Percentiles rank a stretch among this genome's conserved stretches.
These are phyloP conservation scores for Gymnoscopelus braueri DNA, from an alignment of 2,797 vertebrate species.

Conservation along the genomic window DNA sequence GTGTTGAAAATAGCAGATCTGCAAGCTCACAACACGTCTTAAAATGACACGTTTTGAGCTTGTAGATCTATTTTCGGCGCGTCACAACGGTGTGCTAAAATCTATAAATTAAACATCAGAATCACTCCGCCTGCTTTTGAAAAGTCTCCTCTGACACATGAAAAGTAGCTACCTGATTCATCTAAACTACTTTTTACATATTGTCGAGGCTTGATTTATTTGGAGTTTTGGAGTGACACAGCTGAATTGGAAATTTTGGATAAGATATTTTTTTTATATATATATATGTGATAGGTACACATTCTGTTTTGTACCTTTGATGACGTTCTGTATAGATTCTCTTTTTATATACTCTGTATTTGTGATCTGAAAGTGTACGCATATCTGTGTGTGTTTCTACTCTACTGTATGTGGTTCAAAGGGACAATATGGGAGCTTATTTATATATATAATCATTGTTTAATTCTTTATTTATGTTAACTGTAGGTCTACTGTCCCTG, in stretches of 20 bases:
- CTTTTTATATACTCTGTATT: conserved; percentile 29
- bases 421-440: conserved; percentile 18
- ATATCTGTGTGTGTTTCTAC: conserved; percentile 29
- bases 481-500: conserved; percentile 59
- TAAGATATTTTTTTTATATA: too few relatives aligned
- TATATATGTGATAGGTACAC: background rate
- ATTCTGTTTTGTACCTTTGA: conserved; percentile 2
- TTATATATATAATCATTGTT: conserved; percentile 44
- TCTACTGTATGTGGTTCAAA: conserved; percentile 17
- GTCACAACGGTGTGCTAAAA: too few relatives aligned
- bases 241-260: too few relatives aligned
- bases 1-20: too few relatives aligned
- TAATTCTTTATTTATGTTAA: conserved; percentile 18
- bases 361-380: conserved; percentile 4
- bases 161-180: background rate
- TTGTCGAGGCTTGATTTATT: too few relatives aligned
- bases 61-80: too few relatives aligned
- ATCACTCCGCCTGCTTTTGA: conserved; percentile 3
- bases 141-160: conserved; percentile 31
- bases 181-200: too few relatives aligned
- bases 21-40: too few relatives aligned
- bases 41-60: too few relatives aligned
- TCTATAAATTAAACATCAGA: too few relatives aligned
- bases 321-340: conserved; percentile 4
- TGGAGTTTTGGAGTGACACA: too few relatives aligned